phyloP scores from a whole-genome alignment of 35 echinoderm and acorn worm species.

The Amphiura filiformis region DNA sequence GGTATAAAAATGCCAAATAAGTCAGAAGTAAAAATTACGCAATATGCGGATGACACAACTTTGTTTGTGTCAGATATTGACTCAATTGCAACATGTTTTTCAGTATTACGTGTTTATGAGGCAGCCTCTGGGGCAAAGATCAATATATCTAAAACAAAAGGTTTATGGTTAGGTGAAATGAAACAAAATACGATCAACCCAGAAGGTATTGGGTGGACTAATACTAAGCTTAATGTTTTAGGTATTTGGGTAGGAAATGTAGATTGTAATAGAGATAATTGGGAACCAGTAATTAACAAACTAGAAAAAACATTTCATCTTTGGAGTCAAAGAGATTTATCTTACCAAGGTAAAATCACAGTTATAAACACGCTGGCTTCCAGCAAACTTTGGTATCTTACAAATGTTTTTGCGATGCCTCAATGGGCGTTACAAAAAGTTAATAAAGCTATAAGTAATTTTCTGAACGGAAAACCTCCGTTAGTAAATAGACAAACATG shows the following conservation, averaged over 20 bases:
- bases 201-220: neutral
- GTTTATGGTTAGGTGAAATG: neutral
- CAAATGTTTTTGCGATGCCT: no score
- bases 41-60: constrained; percentile 41
- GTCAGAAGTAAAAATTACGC: neutral
- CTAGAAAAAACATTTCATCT: neutral
- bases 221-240: neutral
- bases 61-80: neutral
- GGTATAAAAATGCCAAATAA: constrained; percentile 1
- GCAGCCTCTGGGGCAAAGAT: neutral
- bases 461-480: neutral
- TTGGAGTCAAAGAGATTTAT: neutral
- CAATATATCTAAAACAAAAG: neutral
- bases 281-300: neutral
- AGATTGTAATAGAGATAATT: neutral
- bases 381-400: neutral
- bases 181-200: no score
- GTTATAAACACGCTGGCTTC: neutral
- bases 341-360: neutral
- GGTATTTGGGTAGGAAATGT: neutral
- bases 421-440: neutral
- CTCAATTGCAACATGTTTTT: neutral
- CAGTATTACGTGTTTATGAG: neutral
- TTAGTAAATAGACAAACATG: neutral
- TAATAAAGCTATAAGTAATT: neutral